These are phyloP conservation scores for Channa striata DNA, from an alignment of 2,797 vertebrate genomes.

Conservation along the genomic window DNA sequence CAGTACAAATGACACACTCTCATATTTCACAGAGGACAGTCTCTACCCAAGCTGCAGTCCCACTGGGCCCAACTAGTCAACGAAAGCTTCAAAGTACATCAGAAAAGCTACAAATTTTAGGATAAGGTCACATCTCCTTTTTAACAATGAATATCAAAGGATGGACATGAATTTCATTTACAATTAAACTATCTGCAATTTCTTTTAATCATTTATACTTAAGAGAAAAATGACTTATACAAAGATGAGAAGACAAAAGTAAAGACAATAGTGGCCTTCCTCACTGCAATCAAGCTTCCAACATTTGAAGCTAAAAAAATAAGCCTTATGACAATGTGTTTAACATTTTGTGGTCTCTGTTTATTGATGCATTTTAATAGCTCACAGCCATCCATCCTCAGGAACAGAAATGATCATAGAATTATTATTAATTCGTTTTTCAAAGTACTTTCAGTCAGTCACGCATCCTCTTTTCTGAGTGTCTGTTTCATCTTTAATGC, in stretches of 20 bases:
- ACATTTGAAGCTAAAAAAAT: not conserved
- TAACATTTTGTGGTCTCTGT: not conserved
- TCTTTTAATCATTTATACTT: too few relatives aligned
- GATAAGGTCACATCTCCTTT: too few relatives aligned
- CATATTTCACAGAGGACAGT: too few relatives aligned
- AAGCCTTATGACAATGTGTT: not conserved
- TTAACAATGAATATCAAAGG: too few relatives aligned
- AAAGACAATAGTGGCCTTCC: not conserved
- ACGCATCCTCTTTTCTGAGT: conserved; percentile 20
- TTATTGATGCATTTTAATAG: conserved; percentile 4
- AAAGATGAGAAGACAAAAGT: not conserved
- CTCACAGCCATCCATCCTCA: not conserved
- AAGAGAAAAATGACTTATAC: too few relatives aligned
- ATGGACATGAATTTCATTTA: too few relatives aligned
- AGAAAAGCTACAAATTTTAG: too few relatives aligned
- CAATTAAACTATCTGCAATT: too few relatives aligned
- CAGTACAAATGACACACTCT: too few relatives aligned
- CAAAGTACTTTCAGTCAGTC: conserved; percentile 14
- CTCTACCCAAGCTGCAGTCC: too few relatives aligned
- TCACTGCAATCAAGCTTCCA: not conserved
- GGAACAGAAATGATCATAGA: not conserved
- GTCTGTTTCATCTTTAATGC: conserved; percentile 43
- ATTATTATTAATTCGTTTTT: not conserved
- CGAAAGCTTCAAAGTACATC: too few relatives aligned
- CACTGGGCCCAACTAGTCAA: too few relatives aligned